Conservation (phyloP, 2,113 vertebrate genomes). For the Ptychochromis oligacanthus region DNA sequence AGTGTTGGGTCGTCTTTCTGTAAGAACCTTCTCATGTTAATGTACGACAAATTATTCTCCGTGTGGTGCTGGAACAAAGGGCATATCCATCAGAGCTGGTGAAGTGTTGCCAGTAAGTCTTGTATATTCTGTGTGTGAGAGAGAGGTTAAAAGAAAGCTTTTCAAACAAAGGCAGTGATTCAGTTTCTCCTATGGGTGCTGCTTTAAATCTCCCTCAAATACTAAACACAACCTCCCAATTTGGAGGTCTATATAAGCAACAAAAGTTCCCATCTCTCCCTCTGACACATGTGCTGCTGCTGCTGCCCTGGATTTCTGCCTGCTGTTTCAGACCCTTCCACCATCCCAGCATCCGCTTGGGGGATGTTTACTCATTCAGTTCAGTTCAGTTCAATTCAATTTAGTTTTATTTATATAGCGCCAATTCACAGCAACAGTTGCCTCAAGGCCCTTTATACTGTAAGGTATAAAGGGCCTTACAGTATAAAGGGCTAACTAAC, state of each 20-base stretch:
- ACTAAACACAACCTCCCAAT: background rate
- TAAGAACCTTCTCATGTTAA: slow-evolving; percentile 5
- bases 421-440: background rate
- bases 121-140: background rate
- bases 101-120: background rate
- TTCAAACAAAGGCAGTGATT: background rate
- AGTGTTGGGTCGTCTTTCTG: slow-evolving; percentile 1
- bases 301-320: background rate
- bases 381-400: background rate
- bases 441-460: background rate
- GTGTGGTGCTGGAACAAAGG: background rate
- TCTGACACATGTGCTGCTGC: background rate
- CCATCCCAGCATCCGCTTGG: background rate
- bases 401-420: background rate
- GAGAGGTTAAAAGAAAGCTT: background rate
- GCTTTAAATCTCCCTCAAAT: background rate
- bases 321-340: background rate
- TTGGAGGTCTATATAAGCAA: background rate
- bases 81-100: background rate
- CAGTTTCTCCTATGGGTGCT: background rate
- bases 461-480: background rate
- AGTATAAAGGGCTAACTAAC: too few species aligned
- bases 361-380: background rate
- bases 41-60: background rate
- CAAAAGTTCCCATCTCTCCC: background rate